Percentiles rank a stretch among this genome's conserved stretches.
phyloP scores from a whole-genome alignment of 2,113 vertebrate genomes.

The Stigmatopora nigra region DNA sequence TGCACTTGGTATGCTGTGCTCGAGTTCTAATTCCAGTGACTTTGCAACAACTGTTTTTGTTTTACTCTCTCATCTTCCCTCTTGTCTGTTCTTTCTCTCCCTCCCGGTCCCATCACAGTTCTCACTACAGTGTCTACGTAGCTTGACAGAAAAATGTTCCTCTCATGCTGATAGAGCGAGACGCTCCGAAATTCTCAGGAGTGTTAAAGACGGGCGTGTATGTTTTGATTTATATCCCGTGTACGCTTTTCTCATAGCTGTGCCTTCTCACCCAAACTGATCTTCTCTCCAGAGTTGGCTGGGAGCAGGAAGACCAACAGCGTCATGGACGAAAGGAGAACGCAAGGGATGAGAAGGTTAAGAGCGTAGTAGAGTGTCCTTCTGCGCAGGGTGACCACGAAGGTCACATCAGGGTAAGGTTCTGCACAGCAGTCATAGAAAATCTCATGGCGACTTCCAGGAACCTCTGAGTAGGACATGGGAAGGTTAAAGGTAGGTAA shows the following conservation, averaged over 20 bases:
- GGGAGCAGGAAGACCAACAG: slow-evolving; percentile 62
- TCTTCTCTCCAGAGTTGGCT: slow-evolving; percentile 65
- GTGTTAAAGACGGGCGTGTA: not conserved
- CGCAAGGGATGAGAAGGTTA: slow-evolving; percentile 63
- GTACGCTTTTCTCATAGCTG: not conserved
- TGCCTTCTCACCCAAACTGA: slow-evolving; percentile 60
- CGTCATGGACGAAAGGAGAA: slow-evolving; percentile 68
- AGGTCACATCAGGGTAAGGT: slow-evolving; percentile 63
- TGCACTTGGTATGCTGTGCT: slow-evolving; percentile 27
- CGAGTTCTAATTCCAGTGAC: slow-evolving; percentile 20
- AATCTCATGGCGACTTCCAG: slow-evolving; percentile 57
- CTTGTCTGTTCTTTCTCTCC: slow-evolving; percentile 6
- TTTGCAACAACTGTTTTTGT: slow-evolving; percentile 14
- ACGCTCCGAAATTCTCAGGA: slow-evolving; percentile 3
- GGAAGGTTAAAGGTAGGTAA: slow-evolving; percentile 3
- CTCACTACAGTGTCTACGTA: slow-evolving; percentile 1
- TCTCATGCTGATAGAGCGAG: slow-evolving; percentile 1
- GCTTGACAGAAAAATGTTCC: slow-evolving; percentile 12
- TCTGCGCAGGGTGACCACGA: slow-evolving; percentile 59
- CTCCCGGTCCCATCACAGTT: not conserved
- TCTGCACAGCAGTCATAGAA: slow-evolving; percentile 65
- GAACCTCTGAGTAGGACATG: slow-evolving; percentile 47
- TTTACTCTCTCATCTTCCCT: slow-evolving; percentile 23
- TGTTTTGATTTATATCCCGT: slow-evolving; percentile 7
- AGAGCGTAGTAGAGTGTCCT: slow-evolving; percentile 65